Percentiles rank a stretch among this genome's conserved stretches.
These are phyloP conservation scores for Zapus hudsonius DNA, from an alignment of 2,113 vertebrate species.

Conservation along the genomic window DNA sequence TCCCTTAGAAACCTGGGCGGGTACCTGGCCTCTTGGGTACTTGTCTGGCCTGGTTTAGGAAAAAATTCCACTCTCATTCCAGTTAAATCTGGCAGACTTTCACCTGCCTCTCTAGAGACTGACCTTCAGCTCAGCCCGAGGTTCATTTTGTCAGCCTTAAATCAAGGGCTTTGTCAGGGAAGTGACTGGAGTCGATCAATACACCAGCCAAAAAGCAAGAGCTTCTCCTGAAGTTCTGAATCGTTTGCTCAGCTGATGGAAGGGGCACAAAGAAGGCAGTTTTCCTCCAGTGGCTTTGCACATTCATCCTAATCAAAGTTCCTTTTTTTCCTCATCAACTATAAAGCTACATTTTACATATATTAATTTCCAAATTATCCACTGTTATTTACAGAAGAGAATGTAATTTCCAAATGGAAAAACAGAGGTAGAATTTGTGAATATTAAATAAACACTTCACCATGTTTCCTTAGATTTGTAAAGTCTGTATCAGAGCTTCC, in stretches of 20 bases:
- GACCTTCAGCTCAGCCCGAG: slow-evolving; percentile 61
- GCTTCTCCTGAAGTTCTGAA: background rate
- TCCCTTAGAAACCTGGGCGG: slow-evolving; percentile 68
- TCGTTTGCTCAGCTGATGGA: background rate
- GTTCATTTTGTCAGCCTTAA: slow-evolving; percentile 46
- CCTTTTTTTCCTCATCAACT: background rate
- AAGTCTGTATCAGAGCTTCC: background rate
- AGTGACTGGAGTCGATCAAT: background rate
- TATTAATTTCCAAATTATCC: background rate
- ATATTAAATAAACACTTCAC: background rate
- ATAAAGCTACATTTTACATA: background rate
- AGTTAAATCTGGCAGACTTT: slow-evolving; percentile 69
- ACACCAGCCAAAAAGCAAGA: background rate
- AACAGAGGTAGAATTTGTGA: background rate
- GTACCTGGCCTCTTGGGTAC: slow-evolving; percentile 60
- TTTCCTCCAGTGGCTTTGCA: background rate
- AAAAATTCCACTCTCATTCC: slow-evolving; percentile 75
- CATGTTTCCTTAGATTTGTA: background rate
- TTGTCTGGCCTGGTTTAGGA: slow-evolving; percentile 72
- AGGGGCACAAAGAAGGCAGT: background rate
- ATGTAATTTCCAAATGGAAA: slow-evolving; percentile 26
- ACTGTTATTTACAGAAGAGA: background rate
- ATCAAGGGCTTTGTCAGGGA: slow-evolving; percentile 45
- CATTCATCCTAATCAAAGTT: background rate
- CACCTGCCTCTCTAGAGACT: slow-evolving; percentile 67